Base-by-base conservation (phyloP, 2,888 invertebrate genomes). In the Drosophila flavopinicola region DNA sequence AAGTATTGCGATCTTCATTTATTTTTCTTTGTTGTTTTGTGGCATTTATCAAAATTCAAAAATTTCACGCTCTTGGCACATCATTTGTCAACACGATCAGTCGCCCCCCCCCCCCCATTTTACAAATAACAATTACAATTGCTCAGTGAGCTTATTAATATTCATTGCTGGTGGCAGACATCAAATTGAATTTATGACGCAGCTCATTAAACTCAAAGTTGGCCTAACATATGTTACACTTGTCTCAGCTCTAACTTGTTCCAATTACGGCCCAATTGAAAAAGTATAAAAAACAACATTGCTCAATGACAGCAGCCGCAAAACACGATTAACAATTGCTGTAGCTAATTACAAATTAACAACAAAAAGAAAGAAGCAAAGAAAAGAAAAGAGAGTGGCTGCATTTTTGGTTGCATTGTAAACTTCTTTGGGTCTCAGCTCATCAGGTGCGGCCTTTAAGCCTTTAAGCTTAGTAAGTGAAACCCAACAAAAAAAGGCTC, bases 381-480 rank as follows among this genome's bases (percentile, higher is more conserved):
- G 15, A 17, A 15, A 27, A 39, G n/a, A 24, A 47, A 70, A 66
- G 59, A 65, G 66, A 52, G 39, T 59, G 53, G 37, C 35, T 51
- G 56, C 66, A 49, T 54, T 39, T 30, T 39, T 30, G 24, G 27
- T 13, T 3, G 23, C 39, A 9, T 9, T 6, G 3, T 35, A 35
- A 49, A 30, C 39, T 37, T 37, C 37, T 37, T 6, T 44, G 24
- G 29, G 27, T 33, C 27, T 29, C 39, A 42, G 30, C 44, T 48
- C 67, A 68, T 80, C 80, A 80, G 80, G 86, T 80, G 80, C 84
- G 86, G 84, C 61, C 66, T 57, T 70, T 72, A 83, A 79, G 79
- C 85, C 63, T n/a, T n/a, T n/a, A n/a, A n/a, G 69, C 85, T 79
- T 79, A 79, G 73, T 79, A 79, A 79, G 73, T 83, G 79, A 79